These are phyloP conservation scores for Strigamia transsilvanica DNA, from an alignment of 2,888 invertebrate species.

Conservation along the genomic window DNA sequence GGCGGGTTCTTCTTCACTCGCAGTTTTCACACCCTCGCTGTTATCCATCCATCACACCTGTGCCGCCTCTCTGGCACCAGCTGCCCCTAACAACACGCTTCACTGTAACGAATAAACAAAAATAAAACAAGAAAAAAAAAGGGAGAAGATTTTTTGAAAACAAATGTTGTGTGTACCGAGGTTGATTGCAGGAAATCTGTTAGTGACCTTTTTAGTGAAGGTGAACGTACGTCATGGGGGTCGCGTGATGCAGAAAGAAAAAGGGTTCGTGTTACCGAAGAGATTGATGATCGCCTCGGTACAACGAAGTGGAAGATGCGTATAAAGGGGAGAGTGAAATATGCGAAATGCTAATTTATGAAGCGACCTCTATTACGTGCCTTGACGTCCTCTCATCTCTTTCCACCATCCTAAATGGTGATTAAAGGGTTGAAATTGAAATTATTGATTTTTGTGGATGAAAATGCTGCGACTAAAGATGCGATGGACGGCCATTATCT, in stretches of 20 bases:
- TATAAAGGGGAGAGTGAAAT: not conserved
- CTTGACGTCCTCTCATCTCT: not conserved
- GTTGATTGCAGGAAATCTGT: not conserved
- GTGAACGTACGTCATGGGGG: conserved; percentile 18
- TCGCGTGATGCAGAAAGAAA: not conserved
- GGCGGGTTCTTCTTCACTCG: conserved; percentile 8
- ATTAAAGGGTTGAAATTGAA: not conserved
- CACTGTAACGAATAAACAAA: conserved; percentile 7
- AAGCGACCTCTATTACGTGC: conserved; percentile 20
- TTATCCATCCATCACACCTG: conserved; percentile 34
- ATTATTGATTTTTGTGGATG: not conserved
- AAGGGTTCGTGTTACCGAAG: not conserved
- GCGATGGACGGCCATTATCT: not conserved
- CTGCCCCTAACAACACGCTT: conserved; percentile 29
- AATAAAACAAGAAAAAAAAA: not conserved
- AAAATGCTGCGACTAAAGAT: not conserved
- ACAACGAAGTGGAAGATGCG: not conserved
- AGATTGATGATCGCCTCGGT: conserved; percentile 12
- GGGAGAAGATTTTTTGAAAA: not conserved
- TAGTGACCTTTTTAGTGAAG: not conserved
- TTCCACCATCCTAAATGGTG: not conserved
- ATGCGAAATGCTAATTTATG: not conserved
- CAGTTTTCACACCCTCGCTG: conserved; percentile 26
- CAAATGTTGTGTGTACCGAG: not conserved
- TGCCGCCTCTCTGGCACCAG: conserved; percentile 32